Evolutionary conservation across 2,888 invertebrate genomes (phyloP), one percentile per base, ranked within the genome.

Genomic region (Protula sp.): DNA sequence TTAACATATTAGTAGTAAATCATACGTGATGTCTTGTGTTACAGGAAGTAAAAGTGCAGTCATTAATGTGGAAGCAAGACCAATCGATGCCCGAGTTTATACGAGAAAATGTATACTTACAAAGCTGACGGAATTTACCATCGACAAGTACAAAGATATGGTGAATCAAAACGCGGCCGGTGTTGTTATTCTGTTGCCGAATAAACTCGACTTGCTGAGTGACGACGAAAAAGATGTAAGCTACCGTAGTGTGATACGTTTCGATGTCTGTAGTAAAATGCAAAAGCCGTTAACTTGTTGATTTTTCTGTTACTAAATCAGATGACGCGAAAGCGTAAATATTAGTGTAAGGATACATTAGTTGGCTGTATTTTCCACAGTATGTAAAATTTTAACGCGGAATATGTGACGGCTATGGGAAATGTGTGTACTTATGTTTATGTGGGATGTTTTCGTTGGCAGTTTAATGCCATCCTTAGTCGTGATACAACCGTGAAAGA

Each of bases 21-120:
- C n/a, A n/a, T 27, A 28, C 26, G 26, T 27, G 9, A 53, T n/a
- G n/a, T 55, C 5, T 53, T 9, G 4, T n/a, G 24, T 19, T 53
- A 50, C 60, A 92, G 94, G 94, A 68, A 92, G 92, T 76, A 87
- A 93, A 67, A 89, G 88, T 75, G 87, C 93, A 22, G 85, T 89
- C 24, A 86, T 95, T 69, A 93, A 92, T 71, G 83, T 94, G 69
- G 94, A 95, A 83, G 94, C 92, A 5, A 87, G 91, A 68, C 91
- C 93, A 0, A 81, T 93, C 2, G 86, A 87, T 57, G 88, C 90
- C 29, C 92, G 91, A 89, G 88, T 88, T 73, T 90, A 91, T 22
- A 88, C 89, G n/a, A 87, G 94, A 50, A 91, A 93, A 79, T 94
- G 94, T 80, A 88, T 94, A 1, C 86, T 94, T 22, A 86, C 91